Percentiles rank a stretch among this genome's conserved stretches.
Conservation (phyloP, 2,888 invertebrate genomes). For the Parochlus steinenii region DNA sequence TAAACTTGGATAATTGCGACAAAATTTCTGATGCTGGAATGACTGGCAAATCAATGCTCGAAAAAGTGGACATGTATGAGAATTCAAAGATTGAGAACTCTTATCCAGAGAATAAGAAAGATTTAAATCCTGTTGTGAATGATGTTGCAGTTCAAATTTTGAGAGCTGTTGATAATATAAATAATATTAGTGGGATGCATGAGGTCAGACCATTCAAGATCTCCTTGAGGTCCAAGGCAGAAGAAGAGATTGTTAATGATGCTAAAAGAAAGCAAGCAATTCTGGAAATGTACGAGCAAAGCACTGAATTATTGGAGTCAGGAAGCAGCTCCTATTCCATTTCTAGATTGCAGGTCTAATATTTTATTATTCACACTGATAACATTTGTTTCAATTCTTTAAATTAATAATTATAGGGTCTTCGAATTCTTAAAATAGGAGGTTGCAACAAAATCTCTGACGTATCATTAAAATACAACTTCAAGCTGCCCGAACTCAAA, state of each 20-base stretch:
- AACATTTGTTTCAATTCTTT: conserved; percentile 29
- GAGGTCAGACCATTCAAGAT: conserved; percentile 28
- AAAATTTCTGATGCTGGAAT: conserved; percentile 50
- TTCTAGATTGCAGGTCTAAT: too few species aligned
- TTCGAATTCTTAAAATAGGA: conserved; percentile 44
- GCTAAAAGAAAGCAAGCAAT: conserved; percentile 46
- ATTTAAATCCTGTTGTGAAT: conserved; percentile 16
- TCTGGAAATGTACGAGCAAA: conserved; percentile 39
- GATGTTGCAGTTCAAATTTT: neutral
- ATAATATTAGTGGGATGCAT: neutral
- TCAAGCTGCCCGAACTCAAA: conserved; percentile 45
- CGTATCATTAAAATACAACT: conserved; percentile 48
- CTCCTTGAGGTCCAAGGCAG: conserved; percentile 46
- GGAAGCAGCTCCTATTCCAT: conserved; percentile 33
- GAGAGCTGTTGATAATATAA: neutral
- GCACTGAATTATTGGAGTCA: conserved; percentile 28
- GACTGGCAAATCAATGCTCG: conserved; percentile 43
- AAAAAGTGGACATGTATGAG: conserved; percentile 21
- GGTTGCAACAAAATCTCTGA: conserved; percentile 56
- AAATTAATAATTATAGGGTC: conserved; percentile 34
- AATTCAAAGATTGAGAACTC: conserved; percentile 28
- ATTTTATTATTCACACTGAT: neutral
- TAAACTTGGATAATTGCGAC: conserved; percentile 49
- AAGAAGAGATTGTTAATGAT: conserved; percentile 50
- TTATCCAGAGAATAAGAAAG: conserved; percentile 4